These are phyloP conservation scores for Selenia dentaria DNA, from an alignment of 2,888 invertebrate species.

Conservation along the genomic window DNA sequence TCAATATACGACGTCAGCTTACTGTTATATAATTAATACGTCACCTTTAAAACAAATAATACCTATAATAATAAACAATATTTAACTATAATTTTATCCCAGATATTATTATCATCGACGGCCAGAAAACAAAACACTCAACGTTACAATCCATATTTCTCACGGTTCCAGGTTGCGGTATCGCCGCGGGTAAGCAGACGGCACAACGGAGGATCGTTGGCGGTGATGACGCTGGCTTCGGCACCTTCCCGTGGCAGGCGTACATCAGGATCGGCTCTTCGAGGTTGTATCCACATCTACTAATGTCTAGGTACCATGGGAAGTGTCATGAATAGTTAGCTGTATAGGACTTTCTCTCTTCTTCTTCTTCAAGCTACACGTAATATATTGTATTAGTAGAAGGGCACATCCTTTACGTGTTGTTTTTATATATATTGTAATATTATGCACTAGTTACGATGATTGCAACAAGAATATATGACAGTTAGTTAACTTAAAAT, in stretches of 20 bases:
- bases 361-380: too few species aligned
- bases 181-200: constrained; percentile 92
- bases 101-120: background rate
- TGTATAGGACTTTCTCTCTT: background rate
- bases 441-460: too few species aligned
- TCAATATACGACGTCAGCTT: too few species aligned
- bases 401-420: too few species aligned
- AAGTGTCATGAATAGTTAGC: background rate
- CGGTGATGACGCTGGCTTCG: constrained; percentile 97
- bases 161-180: constrained; percentile 91
- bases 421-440: too few species aligned
- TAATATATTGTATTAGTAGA: too few species aligned
- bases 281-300: constrained; percentile 71
- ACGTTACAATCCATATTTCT: background rate
- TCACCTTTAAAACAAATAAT: too few species aligned
- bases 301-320: constrained; percentile 12
- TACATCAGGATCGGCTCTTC: constrained; percentile 97
- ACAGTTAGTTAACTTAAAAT: too few species aligned
- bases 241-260: constrained; percentile 97
- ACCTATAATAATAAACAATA: too few species aligned
- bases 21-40: too few species aligned
- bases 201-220: constrained; percentile 96
- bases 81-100: too few species aligned
- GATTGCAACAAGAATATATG: too few species aligned
- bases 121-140: background rate